A percentile compares a stretch with the other conserved stretches of the same genome.
phyloP scores from a whole-genome alignment of 2,797 vertebrate genomes.

The Lophius americanus region DNA sequence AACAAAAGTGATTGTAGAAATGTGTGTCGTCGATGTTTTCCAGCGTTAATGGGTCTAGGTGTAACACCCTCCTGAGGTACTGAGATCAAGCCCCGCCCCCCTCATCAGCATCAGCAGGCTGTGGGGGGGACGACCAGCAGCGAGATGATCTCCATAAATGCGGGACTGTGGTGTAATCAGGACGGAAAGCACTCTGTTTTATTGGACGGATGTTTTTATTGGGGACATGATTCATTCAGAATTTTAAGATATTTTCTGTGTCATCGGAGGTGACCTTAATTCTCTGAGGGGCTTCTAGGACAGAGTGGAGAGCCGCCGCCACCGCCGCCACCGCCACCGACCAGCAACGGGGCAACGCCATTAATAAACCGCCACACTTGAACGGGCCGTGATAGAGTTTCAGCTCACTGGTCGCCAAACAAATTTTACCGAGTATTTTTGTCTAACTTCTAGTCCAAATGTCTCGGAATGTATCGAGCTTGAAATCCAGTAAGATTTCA shows the following conservation, averaged over 20 bases:
- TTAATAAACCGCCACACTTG: constrained; percentile 15
- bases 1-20: too few species aligned
- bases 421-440: too few species aligned
- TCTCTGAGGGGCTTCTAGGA: constrained; percentile 51
- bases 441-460: too few species aligned
- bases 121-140: not conserved
- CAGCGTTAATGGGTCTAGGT: too few species aligned
- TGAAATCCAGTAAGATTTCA: too few species aligned
- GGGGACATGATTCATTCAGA: constrained; percentile 50
- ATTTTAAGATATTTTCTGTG: constrained; percentile 59
- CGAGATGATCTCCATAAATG: constrained; percentile 14
- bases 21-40: too few species aligned
- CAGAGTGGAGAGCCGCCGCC: not conserved
- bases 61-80: too few species aligned
- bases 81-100: too few species aligned
- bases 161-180: constrained; percentile 22
- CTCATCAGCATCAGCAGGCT: not conserved
- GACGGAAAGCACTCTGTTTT: constrained; percentile 64
- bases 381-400: not conserved
- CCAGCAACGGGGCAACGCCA: not conserved
- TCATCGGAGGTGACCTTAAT: constrained; percentile 73
- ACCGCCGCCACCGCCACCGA: not conserved
- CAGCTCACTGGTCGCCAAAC: too few species aligned
- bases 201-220: constrained; percentile 59
- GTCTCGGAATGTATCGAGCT: too few species aligned